Conservation (phyloP, 2,888 invertebrate genomes). For the Ornithoptera priamus region DNA sequence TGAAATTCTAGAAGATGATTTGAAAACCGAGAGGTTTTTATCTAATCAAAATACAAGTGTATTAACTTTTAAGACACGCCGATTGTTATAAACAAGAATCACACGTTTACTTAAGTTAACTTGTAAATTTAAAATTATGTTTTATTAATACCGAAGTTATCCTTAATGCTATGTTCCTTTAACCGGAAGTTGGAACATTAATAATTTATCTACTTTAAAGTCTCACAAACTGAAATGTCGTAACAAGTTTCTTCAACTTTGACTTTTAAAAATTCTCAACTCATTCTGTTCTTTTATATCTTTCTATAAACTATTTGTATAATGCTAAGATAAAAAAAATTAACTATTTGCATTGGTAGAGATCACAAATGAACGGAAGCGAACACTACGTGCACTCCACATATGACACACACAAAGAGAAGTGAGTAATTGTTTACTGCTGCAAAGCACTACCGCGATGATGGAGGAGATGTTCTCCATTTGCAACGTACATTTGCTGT, state of each 20-base stretch:
- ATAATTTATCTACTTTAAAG: background rate
- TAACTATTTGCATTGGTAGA: background rate
- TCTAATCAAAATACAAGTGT: no score
- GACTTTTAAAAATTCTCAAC: background rate
- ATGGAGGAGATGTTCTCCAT: background rate
- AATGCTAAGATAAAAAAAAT: background rate
- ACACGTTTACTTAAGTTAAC: background rate
- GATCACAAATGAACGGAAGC: background rate
- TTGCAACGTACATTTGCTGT: background rate
- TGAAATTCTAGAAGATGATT: no score
- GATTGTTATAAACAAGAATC: no score
- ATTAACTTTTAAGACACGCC: no score
- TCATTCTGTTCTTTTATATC: background rate
- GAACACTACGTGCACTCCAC: slow-evolving; percentile 2
- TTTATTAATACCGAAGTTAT: background rate
- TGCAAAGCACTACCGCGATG: slow-evolving; percentile 7
- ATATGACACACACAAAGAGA: slow-evolving; percentile 10
- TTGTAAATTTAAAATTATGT: background rate
- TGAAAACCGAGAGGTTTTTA: no score
- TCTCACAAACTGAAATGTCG: background rate
- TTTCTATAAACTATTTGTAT: background rate
- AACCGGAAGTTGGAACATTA: background rate
- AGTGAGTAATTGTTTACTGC: slow-evolving; percentile 16
- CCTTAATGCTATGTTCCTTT: background rate
- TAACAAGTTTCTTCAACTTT: background rate